phyloP scores from a whole-genome alignment of 2,113 vertebrate species.

The Telmatochromis sp. region DNA sequence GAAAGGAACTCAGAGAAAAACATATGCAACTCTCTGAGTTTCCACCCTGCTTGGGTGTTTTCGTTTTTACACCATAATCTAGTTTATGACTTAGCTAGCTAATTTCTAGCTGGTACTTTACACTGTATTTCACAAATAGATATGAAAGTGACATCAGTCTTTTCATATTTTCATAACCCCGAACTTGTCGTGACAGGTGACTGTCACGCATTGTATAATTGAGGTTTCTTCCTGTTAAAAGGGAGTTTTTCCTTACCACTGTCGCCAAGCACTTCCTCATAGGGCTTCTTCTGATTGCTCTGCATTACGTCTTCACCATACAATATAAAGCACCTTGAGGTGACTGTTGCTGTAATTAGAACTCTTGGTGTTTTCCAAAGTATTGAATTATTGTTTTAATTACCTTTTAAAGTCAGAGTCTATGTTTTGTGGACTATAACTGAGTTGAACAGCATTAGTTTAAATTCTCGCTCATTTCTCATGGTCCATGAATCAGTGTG shows the following conservation, averaged over 20 bases:
- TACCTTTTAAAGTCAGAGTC: neutral
- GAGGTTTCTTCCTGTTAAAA: neutral
- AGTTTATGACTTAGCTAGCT: neutral
- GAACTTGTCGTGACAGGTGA: neutral
- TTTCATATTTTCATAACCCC: neutral
- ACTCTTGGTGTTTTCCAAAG: neutral
- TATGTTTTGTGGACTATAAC: neutral
- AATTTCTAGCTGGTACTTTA: neutral
- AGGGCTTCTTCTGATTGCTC: neutral
- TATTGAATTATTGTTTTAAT: neutral
- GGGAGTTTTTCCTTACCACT: neutral
- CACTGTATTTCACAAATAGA: neutral
- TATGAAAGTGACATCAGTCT: neutral
- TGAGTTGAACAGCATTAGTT: neutral
- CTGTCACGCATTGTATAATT: neutral
- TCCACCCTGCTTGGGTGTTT: neutral
- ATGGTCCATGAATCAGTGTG: neutral
- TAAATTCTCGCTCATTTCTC: neutral
- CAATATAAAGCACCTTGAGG: neutral
- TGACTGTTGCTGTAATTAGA: neutral
- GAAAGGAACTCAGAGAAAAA: neutral
- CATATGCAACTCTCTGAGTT: neutral
- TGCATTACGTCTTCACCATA: neutral
- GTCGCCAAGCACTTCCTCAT: neutral
- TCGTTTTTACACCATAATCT: neutral